Evolutionary conservation across 2,113 vertebrate species (phyloP).

Genomic region (Oreochromis aureus): DNA sequence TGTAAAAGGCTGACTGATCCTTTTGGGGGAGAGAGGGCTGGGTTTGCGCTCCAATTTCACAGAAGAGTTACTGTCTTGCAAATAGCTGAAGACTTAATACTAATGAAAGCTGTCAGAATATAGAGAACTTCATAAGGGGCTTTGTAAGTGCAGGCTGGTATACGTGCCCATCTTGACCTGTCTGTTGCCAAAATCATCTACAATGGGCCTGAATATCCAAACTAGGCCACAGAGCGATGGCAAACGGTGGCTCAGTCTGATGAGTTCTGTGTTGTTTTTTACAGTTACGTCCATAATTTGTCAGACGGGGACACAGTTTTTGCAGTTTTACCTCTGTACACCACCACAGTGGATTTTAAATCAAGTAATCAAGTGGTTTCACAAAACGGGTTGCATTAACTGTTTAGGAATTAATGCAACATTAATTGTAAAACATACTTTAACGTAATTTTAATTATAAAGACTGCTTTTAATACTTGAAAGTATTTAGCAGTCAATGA

Average conservation of each 20-base stretch:
- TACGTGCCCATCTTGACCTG: background rate
- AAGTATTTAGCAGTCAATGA: background rate
- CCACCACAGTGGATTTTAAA: background rate
- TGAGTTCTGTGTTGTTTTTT: background rate
- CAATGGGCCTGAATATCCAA: background rate
- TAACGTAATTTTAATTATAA: background rate
- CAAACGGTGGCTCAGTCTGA: background rate
- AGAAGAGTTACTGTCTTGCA: background rate
- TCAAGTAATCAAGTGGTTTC: background rate
- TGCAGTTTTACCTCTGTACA: background rate
- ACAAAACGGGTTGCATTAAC: background rate
- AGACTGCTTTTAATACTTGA: background rate
- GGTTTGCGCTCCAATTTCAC: accelerated
- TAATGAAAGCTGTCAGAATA: background rate
- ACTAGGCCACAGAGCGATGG: background rate
- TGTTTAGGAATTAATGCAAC: background rate
- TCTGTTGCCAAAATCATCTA: background rate
- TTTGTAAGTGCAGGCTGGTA: background rate
- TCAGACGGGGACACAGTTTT: accelerated
- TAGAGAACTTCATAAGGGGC: background rate
- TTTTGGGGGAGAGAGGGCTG: background rate
- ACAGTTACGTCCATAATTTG: background rate
- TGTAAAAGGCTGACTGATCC: background rate
- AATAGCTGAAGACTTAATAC: background rate
- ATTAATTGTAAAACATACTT: background rate